phyloP scores from a whole-genome alignment of 1,140 invertebrate species.

The Trichonephila clavata region DNA sequence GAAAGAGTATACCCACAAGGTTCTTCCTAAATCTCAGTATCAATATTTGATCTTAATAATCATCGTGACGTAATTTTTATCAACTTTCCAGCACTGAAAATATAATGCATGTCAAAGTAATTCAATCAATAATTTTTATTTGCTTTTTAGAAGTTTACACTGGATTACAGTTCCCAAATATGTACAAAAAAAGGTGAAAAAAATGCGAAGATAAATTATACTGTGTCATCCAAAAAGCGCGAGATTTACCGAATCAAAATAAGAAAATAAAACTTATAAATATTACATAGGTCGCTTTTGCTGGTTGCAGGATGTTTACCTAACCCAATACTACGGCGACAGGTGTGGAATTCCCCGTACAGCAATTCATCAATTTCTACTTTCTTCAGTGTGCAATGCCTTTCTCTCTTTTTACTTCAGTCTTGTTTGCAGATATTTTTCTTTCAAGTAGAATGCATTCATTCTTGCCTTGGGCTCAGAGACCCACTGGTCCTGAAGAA shows the following conservation, averaged over 20 bases:
- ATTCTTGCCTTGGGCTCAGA: not conserved
- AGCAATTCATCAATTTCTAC: slow-evolving; percentile 8
- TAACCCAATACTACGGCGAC: not conserved
- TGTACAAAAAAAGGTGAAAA: too few relatives aligned
- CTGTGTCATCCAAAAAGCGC: not conserved
- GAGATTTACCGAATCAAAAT: not conserved
- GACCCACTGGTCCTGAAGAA: not conserved
- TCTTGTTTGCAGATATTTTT: not conserved
- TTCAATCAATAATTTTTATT: too few relatives aligned
- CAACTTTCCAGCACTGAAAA: too few relatives aligned
- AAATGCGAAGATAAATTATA: not conserved
- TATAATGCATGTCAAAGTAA: too few relatives aligned
- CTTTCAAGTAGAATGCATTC: not conserved
- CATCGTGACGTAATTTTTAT: too few relatives aligned
- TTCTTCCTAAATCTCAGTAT: too few relatives aligned
- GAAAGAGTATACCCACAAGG: too few relatives aligned
- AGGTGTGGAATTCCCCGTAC: not conserved
- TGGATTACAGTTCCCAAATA: too few relatives aligned
- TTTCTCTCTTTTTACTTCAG: not conserved
- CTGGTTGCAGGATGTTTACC: slow-evolving; percentile 8
- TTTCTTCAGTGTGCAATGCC: not conserved
- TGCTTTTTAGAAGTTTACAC: too few relatives aligned
- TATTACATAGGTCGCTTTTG: not conserved
- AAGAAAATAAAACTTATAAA: not conserved
- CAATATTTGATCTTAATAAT: too few relatives aligned